Evolutionary conservation across 2,888 invertebrate species (phyloP).

Genomic region (Lasius fuliginosus): DNA sequence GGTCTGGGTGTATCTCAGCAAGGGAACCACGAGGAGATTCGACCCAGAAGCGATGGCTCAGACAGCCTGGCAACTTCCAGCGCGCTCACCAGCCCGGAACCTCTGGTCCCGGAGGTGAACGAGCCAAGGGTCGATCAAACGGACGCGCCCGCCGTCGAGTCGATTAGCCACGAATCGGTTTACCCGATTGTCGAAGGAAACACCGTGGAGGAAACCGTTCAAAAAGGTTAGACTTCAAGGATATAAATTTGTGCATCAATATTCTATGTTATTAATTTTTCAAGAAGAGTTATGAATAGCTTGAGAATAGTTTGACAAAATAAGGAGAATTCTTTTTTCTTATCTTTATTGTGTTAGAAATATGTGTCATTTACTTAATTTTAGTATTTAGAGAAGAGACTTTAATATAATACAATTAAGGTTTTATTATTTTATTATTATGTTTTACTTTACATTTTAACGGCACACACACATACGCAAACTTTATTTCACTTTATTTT

Average conservation of each 20-base stretch:
- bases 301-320: background rate
- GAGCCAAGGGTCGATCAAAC: slow-evolving; percentile 84
- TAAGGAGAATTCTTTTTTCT: background rate
- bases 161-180: slow-evolving; percentile 61
- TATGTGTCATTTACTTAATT: background rate
- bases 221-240: slow-evolving; percentile 85
- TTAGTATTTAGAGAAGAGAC: slow-evolving; percentile 1
- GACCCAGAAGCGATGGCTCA: slow-evolving; percentile 86
- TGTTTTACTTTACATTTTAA: background rate
- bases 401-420: background rate
- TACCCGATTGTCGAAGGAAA: slow-evolving; percentile 85
- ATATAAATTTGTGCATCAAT: background rate
- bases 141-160: slow-evolving; percentile 70
- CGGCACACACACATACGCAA: too few relatives aligned
- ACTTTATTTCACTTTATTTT: background rate
- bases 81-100: slow-evolving; percentile 87
- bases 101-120: slow-evolving; percentile 86
- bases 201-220: slow-evolving; percentile 87
- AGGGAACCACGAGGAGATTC: slow-evolving; percentile 76
- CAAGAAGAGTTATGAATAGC: background rate
- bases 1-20: slow-evolving; percentile 84
- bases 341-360: background rate
- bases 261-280: background rate
- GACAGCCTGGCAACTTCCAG: slow-evolving; percentile 87
- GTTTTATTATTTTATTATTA: background rate